A percentile compares a stretch with the other conserved stretches of the same genome.
Evolutionary conservation across 2,113 vertebrate genomes (phyloP).

Genomic region (Gymnocephalus cernua): DNA sequence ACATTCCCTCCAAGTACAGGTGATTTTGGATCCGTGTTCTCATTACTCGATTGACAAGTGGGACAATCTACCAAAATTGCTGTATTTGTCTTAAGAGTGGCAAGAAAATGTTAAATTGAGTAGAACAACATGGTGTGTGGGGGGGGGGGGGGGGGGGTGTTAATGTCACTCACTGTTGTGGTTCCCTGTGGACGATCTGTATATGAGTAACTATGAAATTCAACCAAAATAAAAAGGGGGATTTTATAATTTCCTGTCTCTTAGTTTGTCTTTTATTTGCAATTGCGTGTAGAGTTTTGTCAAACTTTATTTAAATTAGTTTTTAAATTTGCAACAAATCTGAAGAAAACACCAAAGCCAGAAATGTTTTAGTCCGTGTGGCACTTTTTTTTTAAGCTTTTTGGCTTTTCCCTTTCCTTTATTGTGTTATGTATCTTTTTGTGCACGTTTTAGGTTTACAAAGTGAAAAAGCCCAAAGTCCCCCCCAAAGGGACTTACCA

Average conservation of each 20-base stretch:
- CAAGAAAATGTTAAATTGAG: background rate
- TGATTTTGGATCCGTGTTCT: background rate
- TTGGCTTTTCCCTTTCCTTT: no score
- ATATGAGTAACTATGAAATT: slow-evolving; percentile 57
- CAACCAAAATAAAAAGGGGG: slow-evolving; percentile 68
- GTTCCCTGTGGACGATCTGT: slow-evolving; percentile 57
- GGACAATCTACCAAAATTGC: background rate
- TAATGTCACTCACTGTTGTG: slow-evolving; percentile 23
- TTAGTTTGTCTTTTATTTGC: slow-evolving; percentile 8
- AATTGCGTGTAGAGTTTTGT: background rate
- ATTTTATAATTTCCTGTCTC: slow-evolving; percentile 68
- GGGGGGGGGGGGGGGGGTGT: background rate
- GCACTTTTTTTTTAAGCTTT: no score
- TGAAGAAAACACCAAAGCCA: background rate
- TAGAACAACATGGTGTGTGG: background rate
- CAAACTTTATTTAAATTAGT: background rate
- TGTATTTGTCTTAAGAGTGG: slow-evolving; percentile 1
- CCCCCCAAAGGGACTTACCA: no score
- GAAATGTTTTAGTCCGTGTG: background rate
- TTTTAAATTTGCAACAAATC: background rate
- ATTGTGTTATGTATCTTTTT: no score
- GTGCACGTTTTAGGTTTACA: no score
- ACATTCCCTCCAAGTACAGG: slow-evolving; percentile 5
- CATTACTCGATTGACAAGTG: background rate
- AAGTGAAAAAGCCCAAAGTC: no score